Percentiles rank a stretch among this genome's conserved stretches.
Conservation (phyloP, 2,113 vertebrate species). For the Sigmodon hispidus region DNA sequence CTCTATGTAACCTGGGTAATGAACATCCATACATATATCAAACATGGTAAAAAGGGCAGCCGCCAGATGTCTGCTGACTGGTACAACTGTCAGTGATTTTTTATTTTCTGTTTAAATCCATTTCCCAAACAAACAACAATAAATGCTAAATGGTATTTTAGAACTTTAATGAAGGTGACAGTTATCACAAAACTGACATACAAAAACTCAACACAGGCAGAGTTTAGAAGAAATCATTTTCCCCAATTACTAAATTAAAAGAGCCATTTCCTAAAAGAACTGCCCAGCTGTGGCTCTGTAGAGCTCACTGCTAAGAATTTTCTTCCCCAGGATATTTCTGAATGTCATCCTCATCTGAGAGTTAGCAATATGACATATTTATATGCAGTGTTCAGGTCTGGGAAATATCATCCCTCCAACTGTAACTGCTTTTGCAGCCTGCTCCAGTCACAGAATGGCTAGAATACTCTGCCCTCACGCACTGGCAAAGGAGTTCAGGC, state of each 20-base stretch:
- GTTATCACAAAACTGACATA: not conserved
- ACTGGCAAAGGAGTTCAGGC: constrained; percentile 4
- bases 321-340: not conserved
- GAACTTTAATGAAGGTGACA: not conserved
- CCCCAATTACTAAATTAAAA: constrained; percentile 40
- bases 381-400: not conserved
- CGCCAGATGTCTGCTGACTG: not conserved
- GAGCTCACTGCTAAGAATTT: not conserved
- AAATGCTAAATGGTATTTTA: not conserved
- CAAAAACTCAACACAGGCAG: not conserved
- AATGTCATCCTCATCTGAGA: not conserved
- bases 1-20: not conserved
- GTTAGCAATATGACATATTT: not conserved
- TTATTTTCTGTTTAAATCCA: constrained; percentile 18
- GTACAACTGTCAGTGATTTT: not conserved
- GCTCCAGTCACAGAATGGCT: not conserved
- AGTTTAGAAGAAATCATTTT: not conserved
- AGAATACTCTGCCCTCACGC: not conserved
- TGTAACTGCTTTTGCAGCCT: not conserved
- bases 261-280: not conserved
- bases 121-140: constrained; percentile 18
- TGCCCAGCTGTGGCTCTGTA: rapidly evolving
- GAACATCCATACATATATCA: not conserved
- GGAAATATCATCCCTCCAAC: not conserved
- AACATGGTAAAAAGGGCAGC: not conserved